These are phyloP conservation scores for Noctilio leporinus DNA, from an alignment of 2,113 vertebrate species.

Conservation along the genomic window DNA sequence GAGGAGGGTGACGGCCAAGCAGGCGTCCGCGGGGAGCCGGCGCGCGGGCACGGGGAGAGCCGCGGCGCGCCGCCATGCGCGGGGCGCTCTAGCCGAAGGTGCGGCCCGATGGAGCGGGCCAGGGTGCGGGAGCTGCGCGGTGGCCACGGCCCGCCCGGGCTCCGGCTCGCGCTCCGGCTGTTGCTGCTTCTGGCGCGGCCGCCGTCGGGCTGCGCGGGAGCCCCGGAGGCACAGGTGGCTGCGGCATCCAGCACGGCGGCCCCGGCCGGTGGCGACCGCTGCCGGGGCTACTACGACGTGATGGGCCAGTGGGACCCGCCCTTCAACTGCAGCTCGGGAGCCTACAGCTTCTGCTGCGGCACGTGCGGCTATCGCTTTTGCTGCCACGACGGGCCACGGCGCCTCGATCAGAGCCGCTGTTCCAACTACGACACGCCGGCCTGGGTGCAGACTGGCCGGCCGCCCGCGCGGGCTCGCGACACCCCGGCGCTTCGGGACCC, in stretches of 20 bases:
- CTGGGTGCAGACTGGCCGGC: slow-evolving; percentile 70
- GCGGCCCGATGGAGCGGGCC: slow-evolving; percentile 43
- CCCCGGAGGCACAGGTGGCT: slow-evolving; percentile 42
- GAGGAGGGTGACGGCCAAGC: not conserved
- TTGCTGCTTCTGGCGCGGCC: slow-evolving; percentile 46
- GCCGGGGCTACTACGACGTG: slow-evolving; percentile 96
- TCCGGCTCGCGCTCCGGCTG: slow-evolving; percentile 19
- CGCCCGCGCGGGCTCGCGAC: slow-evolving; percentile 65
- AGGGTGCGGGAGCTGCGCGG: not conserved
- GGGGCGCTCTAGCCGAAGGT: not conserved
- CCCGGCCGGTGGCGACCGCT: slow-evolving; percentile 83
- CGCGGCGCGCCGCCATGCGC: slow-evolving; percentile 19
- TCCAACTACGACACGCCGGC: slow-evolving; percentile 72
- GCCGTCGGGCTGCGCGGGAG: slow-evolving; percentile 61
- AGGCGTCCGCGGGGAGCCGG: not conserved
- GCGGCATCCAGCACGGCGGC: slow-evolving; percentile 29
- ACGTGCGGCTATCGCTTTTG: slow-evolving; percentile 98
- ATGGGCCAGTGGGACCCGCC: slow-evolving; percentile 99
- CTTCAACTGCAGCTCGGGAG: slow-evolving; percentile 94
- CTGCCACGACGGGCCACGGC: slow-evolving; percentile 92
- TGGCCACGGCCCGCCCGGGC: not conserved
- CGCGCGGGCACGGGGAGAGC: not conserved
- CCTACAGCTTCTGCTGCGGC: slow-evolving; percentile 96
- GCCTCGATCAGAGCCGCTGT: slow-evolving; percentile 82
- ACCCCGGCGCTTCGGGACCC: slow-evolving; percentile 49